These are phyloP conservation scores for Parnassius smintheus DNA, from an alignment of 2,888 invertebrate species.

Conservation along the genomic window DNA sequence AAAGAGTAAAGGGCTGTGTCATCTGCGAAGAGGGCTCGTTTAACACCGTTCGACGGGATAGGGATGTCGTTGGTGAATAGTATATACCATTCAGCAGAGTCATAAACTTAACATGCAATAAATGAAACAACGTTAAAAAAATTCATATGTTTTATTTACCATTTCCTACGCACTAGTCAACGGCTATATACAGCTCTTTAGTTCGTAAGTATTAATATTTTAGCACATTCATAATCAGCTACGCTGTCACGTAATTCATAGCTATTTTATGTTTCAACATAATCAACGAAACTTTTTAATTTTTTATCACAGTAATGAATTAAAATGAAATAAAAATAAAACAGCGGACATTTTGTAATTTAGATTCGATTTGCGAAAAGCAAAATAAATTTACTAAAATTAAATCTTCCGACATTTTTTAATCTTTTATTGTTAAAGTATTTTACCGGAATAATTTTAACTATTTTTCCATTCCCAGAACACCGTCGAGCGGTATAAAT, in stretches of 20 bases:
- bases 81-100: no score
- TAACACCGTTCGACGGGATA: no score
- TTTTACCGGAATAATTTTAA: conserved; percentile 11
- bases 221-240: conserved; percentile 20
- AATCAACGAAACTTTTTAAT: conserved; percentile 9
- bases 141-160: conserved; percentile 51
- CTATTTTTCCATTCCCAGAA: conserved; percentile 17
- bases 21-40: no score
- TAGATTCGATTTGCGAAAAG: conserved; percentile 1
- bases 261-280: conserved; percentile 1
- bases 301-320: conserved; percentile 26
- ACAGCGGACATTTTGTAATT: conserved; percentile 4
- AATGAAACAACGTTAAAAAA: conserved; percentile 29
- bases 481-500: conserved; percentile 8
- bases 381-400: conserved; percentile 22
- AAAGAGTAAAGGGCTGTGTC: no score
- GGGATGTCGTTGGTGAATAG: no score
- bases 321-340: conserved; percentile 17
- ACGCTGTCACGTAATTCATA: conserved; percentile 4
- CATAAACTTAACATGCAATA: background rate
- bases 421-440: background rate
- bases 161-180: conserved; percentile 76
- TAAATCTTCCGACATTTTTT: conserved; percentile 2
- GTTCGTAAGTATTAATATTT: conserved; percentile 36
- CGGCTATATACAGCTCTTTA: conserved; percentile 68